Evolutionary conservation across 92 coral and sea anemone species (phyloP), one percentile per base, ranked within the genome.

Genomic region (Actinernus sp.): DNA sequence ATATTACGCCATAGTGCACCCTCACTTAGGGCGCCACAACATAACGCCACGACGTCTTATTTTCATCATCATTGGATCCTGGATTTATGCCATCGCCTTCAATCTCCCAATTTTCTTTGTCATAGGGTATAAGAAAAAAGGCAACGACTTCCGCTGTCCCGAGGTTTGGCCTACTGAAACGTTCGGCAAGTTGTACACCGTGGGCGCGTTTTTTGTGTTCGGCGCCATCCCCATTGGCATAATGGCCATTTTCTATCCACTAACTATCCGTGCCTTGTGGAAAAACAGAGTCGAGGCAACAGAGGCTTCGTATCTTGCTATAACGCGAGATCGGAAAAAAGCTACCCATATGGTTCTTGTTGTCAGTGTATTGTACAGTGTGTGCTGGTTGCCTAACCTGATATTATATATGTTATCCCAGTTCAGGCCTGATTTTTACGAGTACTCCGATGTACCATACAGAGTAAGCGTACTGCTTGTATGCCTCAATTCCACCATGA

Each of bases 401-500:
- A 64, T 81, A 23, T 40, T 90, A 22, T 90, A 90, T 63, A 68
- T 85, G 74, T 26, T 90, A 29, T 74, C 79, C 6, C 58, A 46
- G 27, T 90, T 60, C 38, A 24, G 31, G 33, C 86, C 92, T 1
- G 53, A 57, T 0, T 60, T 43, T 14, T 90, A 85, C 25, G 65
- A 32, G 1, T 81, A 64, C 30, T 86, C 67, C 23, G 67, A 87
- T 2, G 55, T 50, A 12, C 20, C 72, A 10, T 85, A 85, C 16
- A 67, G 79, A 3, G 34, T 51, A 37, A 66, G 89, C 13, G 84
- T 89, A 5, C 63, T 71, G 2, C 63, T 90, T 61, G 92, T 90
- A 22, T 68, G 82, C 31, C 67, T 83, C 12, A 90, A 90, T 62
- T 85, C 96, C 4, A 58, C 96, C 25, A 80, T 90, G 83, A 90